Evolutionary conservation across 1,140 invertebrate species (phyloP).

Genomic region (Ips nitidus): DNA sequence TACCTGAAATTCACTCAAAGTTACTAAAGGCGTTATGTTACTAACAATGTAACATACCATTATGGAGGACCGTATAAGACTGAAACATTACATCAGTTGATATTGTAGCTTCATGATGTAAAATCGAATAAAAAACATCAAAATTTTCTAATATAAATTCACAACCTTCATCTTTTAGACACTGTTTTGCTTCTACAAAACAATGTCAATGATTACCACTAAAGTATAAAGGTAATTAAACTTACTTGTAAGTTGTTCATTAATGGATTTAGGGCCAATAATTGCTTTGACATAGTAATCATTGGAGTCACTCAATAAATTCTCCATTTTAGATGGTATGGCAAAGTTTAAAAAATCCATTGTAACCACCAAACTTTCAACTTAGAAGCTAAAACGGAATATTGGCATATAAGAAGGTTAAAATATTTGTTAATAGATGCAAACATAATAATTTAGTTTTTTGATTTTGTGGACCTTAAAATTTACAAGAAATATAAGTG

Average conservation of each 20-base stretch:
- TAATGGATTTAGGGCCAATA: constrained; percentile 32
- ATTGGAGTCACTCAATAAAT: constrained; percentile 35
- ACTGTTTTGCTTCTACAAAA: constrained; percentile 53
- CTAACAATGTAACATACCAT: constrained; percentile 44
- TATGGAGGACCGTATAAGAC: constrained; percentile 52
- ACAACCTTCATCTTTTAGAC: constrained; percentile 49
- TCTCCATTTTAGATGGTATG: constrained; percentile 38
- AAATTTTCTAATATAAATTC: constrained; percentile 62
- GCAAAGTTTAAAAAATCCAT: constrained; percentile 42
- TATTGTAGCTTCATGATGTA: constrained; percentile 54
- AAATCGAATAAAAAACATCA: constrained; percentile 57
- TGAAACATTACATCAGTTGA: constrained; percentile 47
- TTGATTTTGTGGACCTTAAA: no score
- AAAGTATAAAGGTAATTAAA: constrained; percentile 10
- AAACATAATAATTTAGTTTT: no score
- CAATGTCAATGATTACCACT: constrained; percentile 24
- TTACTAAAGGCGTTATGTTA: neutral
- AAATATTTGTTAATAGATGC: no score
- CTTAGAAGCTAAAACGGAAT: no score
- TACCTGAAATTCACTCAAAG: constrained; percentile 33
- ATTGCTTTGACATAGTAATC: constrained; percentile 42
- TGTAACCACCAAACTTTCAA: no score
- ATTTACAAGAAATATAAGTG: no score
- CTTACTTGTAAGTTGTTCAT: constrained; percentile 36
- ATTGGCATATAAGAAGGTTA: no score